A percentile compares a stretch with the other conserved stretches of the same genome.
phyloP scores from a whole-genome alignment of 2,888 invertebrate species.

The Cerceris ruficornis region DNA sequence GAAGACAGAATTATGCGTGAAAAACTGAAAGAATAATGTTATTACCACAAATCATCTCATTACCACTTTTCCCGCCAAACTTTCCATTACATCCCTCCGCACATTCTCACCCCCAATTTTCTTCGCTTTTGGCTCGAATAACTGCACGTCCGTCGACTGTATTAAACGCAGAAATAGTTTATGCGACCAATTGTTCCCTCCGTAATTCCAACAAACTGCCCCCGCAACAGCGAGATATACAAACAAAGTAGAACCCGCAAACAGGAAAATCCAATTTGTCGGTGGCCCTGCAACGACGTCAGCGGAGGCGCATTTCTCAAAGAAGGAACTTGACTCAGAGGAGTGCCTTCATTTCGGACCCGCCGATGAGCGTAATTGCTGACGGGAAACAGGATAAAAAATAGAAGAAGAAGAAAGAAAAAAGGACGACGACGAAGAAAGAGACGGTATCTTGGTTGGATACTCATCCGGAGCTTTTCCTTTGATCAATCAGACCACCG shows the following conservation, averaged over 20 bases:
- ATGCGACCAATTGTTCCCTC: too few species aligned
- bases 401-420: not conserved
- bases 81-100: too few species aligned
- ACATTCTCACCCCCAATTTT: too few species aligned
- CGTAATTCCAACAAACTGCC: not conserved
- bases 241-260: not conserved
- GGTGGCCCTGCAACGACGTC: slow-evolving; percentile 11
- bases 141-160: too few species aligned
- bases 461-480: slow-evolving; percentile 44
- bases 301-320: slow-evolving; percentile 25
- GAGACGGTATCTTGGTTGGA: slow-evolving; percentile 22
- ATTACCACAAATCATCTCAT: too few species aligned
- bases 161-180: too few species aligned
- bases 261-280: slow-evolving; percentile 34
- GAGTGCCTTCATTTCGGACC: slow-evolving; percentile 38
- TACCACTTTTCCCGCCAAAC: too few species aligned
- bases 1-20: too few species aligned
- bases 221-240: not conserved
- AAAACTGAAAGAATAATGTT: too few species aligned
- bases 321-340: slow-evolving; percentile 41
- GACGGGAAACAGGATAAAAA: slow-evolving; percentile 7
- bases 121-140: too few species aligned
- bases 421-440: not conserved
- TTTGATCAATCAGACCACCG: slow-evolving; percentile 64
- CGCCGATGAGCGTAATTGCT: slow-evolving; percentile 52